phyloP scores from a whole-genome alignment of 2,797 vertebrate genomes.

The Fistularia commersonii region DNA sequence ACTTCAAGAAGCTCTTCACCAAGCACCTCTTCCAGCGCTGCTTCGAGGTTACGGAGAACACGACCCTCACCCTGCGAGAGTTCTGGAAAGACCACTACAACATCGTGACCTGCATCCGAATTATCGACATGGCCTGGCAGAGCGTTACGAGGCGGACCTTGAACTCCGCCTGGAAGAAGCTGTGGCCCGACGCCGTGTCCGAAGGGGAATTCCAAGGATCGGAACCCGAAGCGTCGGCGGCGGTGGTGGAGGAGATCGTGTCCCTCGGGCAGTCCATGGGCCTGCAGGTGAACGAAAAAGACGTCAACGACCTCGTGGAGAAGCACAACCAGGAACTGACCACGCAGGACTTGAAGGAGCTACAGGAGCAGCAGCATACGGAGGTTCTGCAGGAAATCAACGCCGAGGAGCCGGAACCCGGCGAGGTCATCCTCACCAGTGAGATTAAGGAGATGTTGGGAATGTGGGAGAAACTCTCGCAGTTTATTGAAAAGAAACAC shows the following conservation, averaged over 20 bases:
- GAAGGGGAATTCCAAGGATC: neutral
- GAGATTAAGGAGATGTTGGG: slow-evolving; percentile 8
- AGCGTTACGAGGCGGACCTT: slow-evolving; percentile 6
- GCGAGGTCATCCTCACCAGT: neutral
- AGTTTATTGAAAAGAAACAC: slow-evolving; percentile 1
- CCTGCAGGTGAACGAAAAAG: slow-evolving; percentile 1
- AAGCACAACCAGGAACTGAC: slow-evolving; percentile 5
- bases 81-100: slow-evolving; percentile 8
- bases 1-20: slow-evolving; percentile 8
- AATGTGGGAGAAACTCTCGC: neutral
- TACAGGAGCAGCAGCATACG: slow-evolving; percentile 2
- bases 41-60: slow-evolving; percentile 1
- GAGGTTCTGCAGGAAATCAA: slow-evolving; percentile 1
- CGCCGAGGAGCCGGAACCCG: neutral
- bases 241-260: slow-evolving; percentile 1
- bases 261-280: slow-evolving; percentile 6
- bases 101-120: slow-evolving; percentile 6
- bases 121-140: slow-evolving; percentile 15
- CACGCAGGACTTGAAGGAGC: neutral
- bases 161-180: slow-evolving; percentile 9
- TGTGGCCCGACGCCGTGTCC: slow-evolving; percentile 11
- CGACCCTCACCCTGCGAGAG: slow-evolving; percentile 2
- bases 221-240: neutral
- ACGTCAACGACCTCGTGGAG: slow-evolving; percentile 1
- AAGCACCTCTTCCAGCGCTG: slow-evolving; percentile 4